Evolutionary conservation across 2,113 vertebrate species (phyloP).

Genomic region (Equus przewalskii): DNA sequence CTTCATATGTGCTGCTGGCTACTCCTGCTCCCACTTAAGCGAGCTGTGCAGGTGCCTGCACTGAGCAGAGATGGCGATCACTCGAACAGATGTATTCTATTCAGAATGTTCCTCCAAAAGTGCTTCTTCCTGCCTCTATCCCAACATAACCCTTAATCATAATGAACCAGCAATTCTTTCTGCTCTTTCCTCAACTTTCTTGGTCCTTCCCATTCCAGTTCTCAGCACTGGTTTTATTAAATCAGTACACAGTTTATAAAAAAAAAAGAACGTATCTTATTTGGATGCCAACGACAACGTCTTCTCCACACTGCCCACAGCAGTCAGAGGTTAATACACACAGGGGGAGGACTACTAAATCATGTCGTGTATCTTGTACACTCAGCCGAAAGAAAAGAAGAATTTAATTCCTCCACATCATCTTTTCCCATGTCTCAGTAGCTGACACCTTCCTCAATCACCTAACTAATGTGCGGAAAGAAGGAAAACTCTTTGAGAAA

Average conservation of each 20-base stretch:
- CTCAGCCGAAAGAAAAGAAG: conserved; percentile 73
- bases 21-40: not conserved
- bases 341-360: conserved; percentile 33
- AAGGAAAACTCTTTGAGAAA: conserved; percentile 80
- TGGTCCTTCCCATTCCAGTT: not conserved
- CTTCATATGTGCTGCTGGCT: not conserved
- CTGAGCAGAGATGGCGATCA: not conserved
- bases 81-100: not conserved
- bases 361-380: conserved; percentile 32
- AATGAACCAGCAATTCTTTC: not conserved
- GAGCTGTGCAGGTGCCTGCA: not conserved
- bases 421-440: conserved; percentile 64
- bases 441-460: conserved; percentile 80
- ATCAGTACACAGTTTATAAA: not conserved
- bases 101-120: not conserved
- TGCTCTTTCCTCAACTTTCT: not conserved
- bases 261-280: not conserved
- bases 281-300: not conserved
- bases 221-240: conserved; percentile 3
- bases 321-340: conserved; percentile 36
- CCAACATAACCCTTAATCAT: not conserved
- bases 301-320: not conserved
- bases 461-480: conserved; percentile 72
- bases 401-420: conserved; percentile 67
- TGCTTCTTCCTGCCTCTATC: not conserved